Base-by-base conservation (phyloP, 2,888 invertebrate species). In the Eumacrocentrus americanus region DNA sequence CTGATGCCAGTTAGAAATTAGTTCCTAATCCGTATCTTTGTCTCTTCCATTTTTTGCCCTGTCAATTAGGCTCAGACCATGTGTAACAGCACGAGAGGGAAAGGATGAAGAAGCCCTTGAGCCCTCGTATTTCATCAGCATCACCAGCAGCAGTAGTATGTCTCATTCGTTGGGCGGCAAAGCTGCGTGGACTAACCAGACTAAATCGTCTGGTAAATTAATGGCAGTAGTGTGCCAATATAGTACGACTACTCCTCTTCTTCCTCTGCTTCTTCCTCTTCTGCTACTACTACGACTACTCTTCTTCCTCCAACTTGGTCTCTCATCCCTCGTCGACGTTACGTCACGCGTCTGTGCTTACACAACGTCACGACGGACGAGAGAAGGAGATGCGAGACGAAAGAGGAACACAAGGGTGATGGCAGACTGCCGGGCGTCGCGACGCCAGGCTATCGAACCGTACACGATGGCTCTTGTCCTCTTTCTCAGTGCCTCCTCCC, bases 371-470 rank as follows among this genome's bases (percentile, higher is more conserved):
- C 57, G 53, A 61, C 56, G 47, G 54, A 40, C 44, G 63, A 18
- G 47, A 48, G 34, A 54, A 25, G 6, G 20, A 46, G 23, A 62
- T 20, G 29, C 58, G 60, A 58, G 46, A 61, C 44, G 54, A 58
- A 51, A 48, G 38, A 58, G 51, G 46, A 38, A 44, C 3, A 58
- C 63, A 61, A 61, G 66, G 69, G 68, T 69, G 73, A 74, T 76
- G 75, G 75, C 75, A 77, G 77, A 77, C 77, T 75, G 77, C 77
- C 76, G 75, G 77, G 77, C 77, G 77, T 77, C 77, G 72, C 72
- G 74, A 73, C 72, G 75, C 68, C 67, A 75, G 68, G 70, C 68
- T 76, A 76, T 77, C 73, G 74, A 74, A 72, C 72, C 71, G 69
- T 69, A 59, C 63, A 70, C 67, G 67, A 44, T 63, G 69, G 68